Percentiles rank a stretch among this genome's conserved stretches.
Evolutionary conservation across 2,888 invertebrate genomes (phyloP).

Genomic region (Stegophylla sp.): DNA sequence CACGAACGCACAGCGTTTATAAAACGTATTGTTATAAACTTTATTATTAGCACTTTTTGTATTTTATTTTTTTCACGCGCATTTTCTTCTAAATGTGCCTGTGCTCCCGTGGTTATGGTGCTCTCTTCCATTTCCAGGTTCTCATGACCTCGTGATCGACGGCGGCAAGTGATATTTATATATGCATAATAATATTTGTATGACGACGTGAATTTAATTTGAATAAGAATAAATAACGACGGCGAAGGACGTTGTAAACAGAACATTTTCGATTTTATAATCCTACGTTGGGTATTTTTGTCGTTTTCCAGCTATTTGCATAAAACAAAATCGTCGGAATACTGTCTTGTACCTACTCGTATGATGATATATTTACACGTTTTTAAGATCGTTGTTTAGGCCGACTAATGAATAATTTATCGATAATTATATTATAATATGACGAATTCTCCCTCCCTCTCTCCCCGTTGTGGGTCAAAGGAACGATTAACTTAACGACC

Average conservation of each 20-base stretch:
- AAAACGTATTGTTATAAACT: no score
- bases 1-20: no score
- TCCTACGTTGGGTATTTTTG: not conserved
- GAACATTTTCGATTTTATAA: conserved; percentile 14
- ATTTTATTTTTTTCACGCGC: no score
- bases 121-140: no score
- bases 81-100: no score
- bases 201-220: not conserved
- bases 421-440: no score
- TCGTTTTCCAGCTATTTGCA: conserved; percentile 29
- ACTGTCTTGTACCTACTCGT: not conserved
- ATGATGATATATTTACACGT: conserved; percentile 33
- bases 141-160: no score
- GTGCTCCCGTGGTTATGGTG: no score
- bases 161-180: no score
- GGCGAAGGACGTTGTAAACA: not conserved
- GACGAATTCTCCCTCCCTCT: not conserved
- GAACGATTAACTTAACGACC: not conserved
- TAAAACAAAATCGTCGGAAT: conserved; percentile 3
- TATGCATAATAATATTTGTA: no score
- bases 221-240: conserved; percentile 3
- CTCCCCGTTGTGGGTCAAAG: not conserved
- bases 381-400: not conserved
- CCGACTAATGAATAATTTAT: conserved; percentile 31
- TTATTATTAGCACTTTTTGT: no score